Base-by-base conservation (phyloP, 2,113 vertebrate species). In the Chaetodon auriga region DNA sequence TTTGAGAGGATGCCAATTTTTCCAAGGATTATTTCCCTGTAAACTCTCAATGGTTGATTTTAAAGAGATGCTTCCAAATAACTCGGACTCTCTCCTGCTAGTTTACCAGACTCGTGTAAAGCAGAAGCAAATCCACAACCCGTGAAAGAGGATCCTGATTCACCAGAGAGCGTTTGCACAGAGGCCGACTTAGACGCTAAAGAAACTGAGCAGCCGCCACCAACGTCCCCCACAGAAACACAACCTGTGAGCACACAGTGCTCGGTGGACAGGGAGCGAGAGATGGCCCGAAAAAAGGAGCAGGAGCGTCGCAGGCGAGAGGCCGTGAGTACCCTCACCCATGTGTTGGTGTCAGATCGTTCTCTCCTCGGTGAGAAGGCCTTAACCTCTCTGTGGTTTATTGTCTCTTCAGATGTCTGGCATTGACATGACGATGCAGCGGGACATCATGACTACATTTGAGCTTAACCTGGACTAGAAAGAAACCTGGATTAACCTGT, bases 381-480 rank as follows among this genome's bases (percentile, higher is more conserved):
- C 12, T 68, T 51, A 13, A 54, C 7, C 25, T 5, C 7, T 35
- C 11, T 62, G 16, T 62, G 53, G 2, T 45, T 70, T 61, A 18
- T 51, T 71, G 69, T 86, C 68, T 89, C 68, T 55, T 60, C 53
- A 99, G 98, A 96, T 97, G 95, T 94, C 93, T 55, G 92, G 89
- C 72, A 95, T 98, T 84, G 97, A 99, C 87, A 95, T 99, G 86
- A 96, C 95, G 72, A 93, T 95, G 93, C 97, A 97, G 89, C 95
- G 95, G 1, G 96, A 98, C 58, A 96, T 98, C 86, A 97, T 99
- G 97, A 91, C 96, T 82, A 94, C 96, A 46, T 99, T 99, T 79
- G 97, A 99, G 95, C 96, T 97, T 11, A 94, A 95, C 69, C 91
- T 99, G 90, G 93, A 95, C 75, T 97, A 85, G 95, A 63, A 75